Conservation (phyloP, 1,140 invertebrate genomes). For the Lerema accius region DNA sequence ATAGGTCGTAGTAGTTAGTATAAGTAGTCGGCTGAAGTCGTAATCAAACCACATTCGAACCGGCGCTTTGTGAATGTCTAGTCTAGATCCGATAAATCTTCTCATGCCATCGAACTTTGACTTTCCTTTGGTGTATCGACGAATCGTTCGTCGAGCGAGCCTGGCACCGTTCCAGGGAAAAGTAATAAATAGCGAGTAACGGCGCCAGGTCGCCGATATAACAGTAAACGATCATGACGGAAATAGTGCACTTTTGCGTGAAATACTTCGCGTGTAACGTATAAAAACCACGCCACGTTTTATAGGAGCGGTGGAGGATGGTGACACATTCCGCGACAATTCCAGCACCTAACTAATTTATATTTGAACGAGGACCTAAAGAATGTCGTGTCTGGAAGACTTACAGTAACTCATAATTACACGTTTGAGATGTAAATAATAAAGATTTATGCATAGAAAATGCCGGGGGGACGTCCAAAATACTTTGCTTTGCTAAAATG, state of each 20-base stretch:
- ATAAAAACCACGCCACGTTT: slow-evolving; percentile 20
- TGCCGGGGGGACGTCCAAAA: too few relatives aligned
- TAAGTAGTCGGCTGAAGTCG: too few relatives aligned
- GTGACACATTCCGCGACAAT: slow-evolving; percentile 10
- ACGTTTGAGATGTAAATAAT: background rate
- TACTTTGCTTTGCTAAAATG: too few relatives aligned
- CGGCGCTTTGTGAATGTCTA: slow-evolving; percentile 14
- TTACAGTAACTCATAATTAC: background rate
- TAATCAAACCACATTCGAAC: background rate
- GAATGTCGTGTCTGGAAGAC: background rate
- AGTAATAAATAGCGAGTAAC: slow-evolving; percentile 71
- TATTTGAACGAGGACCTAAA: too few relatives aligned
- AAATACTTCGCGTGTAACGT: slow-evolving; percentile 46
- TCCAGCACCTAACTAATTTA: background rate
- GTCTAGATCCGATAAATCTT: slow-evolving; percentile 27
- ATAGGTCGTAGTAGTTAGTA: too few relatives aligned
- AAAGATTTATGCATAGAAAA: too few relatives aligned
- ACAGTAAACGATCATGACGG: slow-evolving; percentile 62
- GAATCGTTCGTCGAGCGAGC: slow-evolving; percentile 51
- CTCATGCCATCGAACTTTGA: slow-evolving; percentile 71
- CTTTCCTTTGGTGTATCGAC: slow-evolving; percentile 69
- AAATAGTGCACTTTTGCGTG: slow-evolving; percentile 65
- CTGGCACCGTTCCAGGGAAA: slow-evolving; percentile 71
- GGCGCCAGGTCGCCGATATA: slow-evolving; percentile 65
- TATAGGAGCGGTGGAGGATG: background rate